Base-by-base conservation (phyloP, 1,140 invertebrate genomes). In the Ruditapes philippinarum region DNA sequence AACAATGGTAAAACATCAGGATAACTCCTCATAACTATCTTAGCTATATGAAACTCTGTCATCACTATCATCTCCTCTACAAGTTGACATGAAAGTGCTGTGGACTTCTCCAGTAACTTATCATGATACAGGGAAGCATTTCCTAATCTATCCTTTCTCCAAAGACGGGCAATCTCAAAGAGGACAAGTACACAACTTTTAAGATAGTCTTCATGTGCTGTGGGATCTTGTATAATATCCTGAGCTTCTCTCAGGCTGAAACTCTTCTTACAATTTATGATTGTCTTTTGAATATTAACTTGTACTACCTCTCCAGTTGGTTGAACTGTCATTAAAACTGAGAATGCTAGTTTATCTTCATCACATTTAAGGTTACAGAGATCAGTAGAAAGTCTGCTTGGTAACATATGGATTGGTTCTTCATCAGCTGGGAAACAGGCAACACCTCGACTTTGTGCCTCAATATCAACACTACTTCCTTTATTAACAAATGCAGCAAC, bases 351-450 rank as follows among this genome's bases (percentile, higher is more conserved):
- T 76, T 94, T 78, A 80, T 96, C 95, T 40, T 92, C 90, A 79
- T 91, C 93, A 11, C 94, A 92, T 38, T 94, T 89, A 40, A 96
- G 91, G 70, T 96, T 96, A 83, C 96, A 96, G 9, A 96, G 81
- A 89, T 96, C 93, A n/a, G 92, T 92, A 81, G 94, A 93, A 0
- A 96, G 91, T 68, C 93, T 91, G 19, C 90, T 65, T 17, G 96
- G 96, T 38, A 96, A 84, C 94, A 96, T 95, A 62, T 94, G 94
- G 62, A 95, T 93, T 5, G 95, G 90, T 38, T 94, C 90, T 33
- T 74, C 73, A 14, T 89, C 89, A 40, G 91, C 87, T 11, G 92
- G 91, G 73, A 92, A 93, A 14, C 93, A 90, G 0, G 95, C 92
- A 12, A 91, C 89, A 28, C 91, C 92, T 82, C 95, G 85, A 22